A percentile compares a stretch with the other conserved stretches of the same genome.
phyloP scores from a whole-genome alignment of 2,888 invertebrate genomes.

The Furcula furcula region DNA sequence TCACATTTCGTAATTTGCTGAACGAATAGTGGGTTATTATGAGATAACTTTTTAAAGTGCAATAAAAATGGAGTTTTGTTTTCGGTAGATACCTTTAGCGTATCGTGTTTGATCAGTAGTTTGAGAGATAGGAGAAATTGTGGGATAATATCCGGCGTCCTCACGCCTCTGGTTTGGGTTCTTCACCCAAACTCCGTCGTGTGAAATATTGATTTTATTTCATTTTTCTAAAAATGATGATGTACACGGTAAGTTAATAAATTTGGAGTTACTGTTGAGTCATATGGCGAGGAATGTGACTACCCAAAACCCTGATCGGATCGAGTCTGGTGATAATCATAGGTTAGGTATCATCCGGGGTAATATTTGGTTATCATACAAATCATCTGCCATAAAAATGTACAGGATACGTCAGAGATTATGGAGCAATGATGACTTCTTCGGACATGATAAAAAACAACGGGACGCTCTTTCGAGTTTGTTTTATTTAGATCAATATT shows the following conservation, averaged over 20 bases:
- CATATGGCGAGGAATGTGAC: too few relatives aligned
- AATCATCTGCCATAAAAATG: too few relatives aligned
- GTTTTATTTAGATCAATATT: too few relatives aligned
- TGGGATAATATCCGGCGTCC: conserved; percentile 33
- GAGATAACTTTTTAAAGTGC: conserved; percentile 2
- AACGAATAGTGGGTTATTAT: conserved; percentile 5
- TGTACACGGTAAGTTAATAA: conserved; percentile 67
- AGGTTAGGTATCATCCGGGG: too few relatives aligned
- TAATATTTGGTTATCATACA: too few relatives aligned
- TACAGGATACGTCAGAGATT: too few relatives aligned
- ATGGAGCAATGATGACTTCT: too few relatives aligned
- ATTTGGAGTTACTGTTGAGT: too few relatives aligned
- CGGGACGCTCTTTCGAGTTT: too few relatives aligned
- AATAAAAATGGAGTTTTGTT: conserved; percentile 1
- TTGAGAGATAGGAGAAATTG: conserved; percentile 8
- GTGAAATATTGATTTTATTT: conserved; percentile 51
- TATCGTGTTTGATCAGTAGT: conserved; percentile 6
- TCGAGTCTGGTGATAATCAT: too few relatives aligned
- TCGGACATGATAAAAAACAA: too few relatives aligned
- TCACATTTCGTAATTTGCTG: conserved; percentile 36
- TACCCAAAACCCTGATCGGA: too few relatives aligned
- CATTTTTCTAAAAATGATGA: conserved; percentile 58
- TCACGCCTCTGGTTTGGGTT: conserved; percentile 37
- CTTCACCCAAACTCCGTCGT: conserved; percentile 35
- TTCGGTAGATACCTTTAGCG: background rate